Evolutionary conservation across 2,113 vertebrate genomes (phyloP).

Genomic region (Epinephelus fuscoguttatus): DNA sequence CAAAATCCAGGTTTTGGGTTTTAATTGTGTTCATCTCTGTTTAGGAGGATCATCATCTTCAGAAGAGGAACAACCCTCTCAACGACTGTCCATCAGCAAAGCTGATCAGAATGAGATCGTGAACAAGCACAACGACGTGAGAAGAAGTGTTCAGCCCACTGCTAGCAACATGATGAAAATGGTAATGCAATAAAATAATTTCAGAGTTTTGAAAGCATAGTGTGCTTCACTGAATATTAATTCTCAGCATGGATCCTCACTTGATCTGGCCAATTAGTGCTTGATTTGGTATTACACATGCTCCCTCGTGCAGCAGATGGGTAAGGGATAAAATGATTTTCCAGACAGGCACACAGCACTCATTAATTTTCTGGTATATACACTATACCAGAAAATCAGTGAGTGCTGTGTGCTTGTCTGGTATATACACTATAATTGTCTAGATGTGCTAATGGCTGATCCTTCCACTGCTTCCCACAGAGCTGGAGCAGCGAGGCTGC

Average conservation of each 20-base stretch:
- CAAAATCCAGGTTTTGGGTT: not conserved
- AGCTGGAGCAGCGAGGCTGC: slow-evolving; percentile 57
- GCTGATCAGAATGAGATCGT: slow-evolving; percentile 70
- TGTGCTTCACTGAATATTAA: not conserved
- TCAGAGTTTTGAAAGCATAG: not conserved
- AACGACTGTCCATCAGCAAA: too few species aligned
- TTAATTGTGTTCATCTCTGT: not conserved
- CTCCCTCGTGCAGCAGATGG: not conserved
- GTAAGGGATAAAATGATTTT: not conserved
- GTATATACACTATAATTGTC: not conserved
- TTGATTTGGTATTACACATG: not conserved
- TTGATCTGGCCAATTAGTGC: not conserved
- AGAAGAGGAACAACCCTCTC: too few species aligned
- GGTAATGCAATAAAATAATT: slow-evolving; percentile 53
- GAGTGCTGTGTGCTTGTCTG: too few species aligned
- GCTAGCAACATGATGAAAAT: slow-evolving; percentile 82
- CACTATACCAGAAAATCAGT: too few species aligned
- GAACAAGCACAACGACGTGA: slow-evolving; percentile 75
- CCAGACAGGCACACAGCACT: too few species aligned
- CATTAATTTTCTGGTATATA: not conserved
- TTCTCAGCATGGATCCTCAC: not conserved
- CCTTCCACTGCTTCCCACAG: slow-evolving; percentile 41
- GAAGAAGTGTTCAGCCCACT: slow-evolving; percentile 68
- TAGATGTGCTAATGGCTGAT: not conserved
- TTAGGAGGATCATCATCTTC: not conserved